These are phyloP conservation scores for Baronia brevicornis DNA, from an alignment of 2,888 invertebrate genomes.

Conservation along the genomic window DNA sequence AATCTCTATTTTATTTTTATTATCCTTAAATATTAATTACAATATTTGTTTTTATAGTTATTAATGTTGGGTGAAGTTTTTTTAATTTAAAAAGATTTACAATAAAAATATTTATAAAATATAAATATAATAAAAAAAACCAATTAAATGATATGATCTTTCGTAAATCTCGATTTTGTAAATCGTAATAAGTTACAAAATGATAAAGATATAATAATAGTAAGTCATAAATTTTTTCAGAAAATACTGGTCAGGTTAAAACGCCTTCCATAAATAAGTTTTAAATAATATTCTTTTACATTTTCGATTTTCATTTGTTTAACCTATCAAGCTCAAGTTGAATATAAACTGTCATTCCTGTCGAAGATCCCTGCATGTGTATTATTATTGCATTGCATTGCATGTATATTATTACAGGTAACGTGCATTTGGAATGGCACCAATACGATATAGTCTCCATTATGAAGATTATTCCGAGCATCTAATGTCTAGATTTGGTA, in stretches of 20 bases:
- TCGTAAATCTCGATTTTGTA: too few relatives aligned
- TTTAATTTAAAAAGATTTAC: too few relatives aligned
- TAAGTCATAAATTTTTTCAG: background rate
- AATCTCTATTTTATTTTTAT: constrained; percentile 20
- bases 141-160: too few relatives aligned
- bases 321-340: constrained; percentile 15
- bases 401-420: constrained; percentile 3
- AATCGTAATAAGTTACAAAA: too few relatives aligned
- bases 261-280: constrained; percentile 16
- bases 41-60: too few relatives aligned
- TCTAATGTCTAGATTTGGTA: constrained; percentile 80
- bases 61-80: too few relatives aligned
- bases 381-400: constrained; percentile 3
- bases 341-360: too few relatives aligned
- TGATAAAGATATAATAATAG: background rate
- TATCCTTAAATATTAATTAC: constrained; percentile 2
- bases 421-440: constrained; percentile 47
- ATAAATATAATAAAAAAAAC: too few relatives aligned
- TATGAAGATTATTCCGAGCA: constrained; percentile 83
- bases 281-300: constrained; percentile 23
- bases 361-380: too few relatives aligned
- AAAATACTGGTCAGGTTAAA: constrained; percentile 7
- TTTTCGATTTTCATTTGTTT: constrained; percentile 32
- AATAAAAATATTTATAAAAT: too few relatives aligned
- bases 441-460: constrained; percentile 77